phyloP scores from a whole-genome alignment of 2,797 vertebrate species.

The Poecilia wingei region DNA sequence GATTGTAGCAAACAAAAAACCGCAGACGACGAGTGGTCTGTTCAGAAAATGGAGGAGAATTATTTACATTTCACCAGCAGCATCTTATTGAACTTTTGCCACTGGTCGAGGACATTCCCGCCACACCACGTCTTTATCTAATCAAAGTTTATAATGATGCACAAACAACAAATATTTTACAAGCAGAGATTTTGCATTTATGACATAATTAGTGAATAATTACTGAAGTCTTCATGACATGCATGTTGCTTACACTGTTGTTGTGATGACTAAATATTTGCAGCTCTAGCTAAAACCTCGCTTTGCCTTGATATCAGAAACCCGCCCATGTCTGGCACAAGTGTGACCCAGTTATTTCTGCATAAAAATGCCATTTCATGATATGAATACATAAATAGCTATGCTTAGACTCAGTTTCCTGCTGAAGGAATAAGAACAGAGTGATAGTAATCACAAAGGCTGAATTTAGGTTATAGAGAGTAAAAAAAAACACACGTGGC shows the following conservation, averaged over 20 bases:
- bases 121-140: neutral
- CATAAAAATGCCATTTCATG: neutral
- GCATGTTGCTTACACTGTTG: neutral
- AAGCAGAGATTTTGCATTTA: neutral
- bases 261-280: neutral
- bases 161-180: neutral
- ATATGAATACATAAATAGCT: neutral
- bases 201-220: neutral
- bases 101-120: neutral
- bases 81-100: neutral
- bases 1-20: neutral
- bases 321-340: neutral
- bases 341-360: neutral
- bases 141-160: neutral
- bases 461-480: conserved; percentile 27
- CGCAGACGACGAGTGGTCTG: neutral
- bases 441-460: conserved; percentile 3
- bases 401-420: conserved; percentile 8
- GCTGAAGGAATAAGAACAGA: conserved; percentile 14
- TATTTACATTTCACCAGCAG: neutral
- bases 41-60: neutral
- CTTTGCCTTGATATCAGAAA: neutral
- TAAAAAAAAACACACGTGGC: conserved; percentile 16
- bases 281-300: neutral
- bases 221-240: neutral